These are phyloP conservation scores for Copidosoma floridanum DNA, from an alignment of 1,140 invertebrate species.

Conservation along the genomic window DNA sequence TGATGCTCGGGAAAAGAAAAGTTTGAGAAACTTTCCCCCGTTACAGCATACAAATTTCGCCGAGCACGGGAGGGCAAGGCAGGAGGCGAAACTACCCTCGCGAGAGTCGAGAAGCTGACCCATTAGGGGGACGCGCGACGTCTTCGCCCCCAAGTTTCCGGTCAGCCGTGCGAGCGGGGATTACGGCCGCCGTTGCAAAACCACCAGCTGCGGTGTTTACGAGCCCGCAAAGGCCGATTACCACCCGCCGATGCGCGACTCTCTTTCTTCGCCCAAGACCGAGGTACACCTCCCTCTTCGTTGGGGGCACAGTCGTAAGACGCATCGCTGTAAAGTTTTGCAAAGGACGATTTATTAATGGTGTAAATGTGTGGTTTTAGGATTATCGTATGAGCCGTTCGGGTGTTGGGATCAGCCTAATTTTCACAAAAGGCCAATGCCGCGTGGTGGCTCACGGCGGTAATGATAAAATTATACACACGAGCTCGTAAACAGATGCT, in stretches of 20 bases:
- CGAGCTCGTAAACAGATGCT: conserved; percentile 3
- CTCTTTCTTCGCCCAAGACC: too few relatives aligned
- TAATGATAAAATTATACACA: conserved; percentile 21
- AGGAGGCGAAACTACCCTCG: conserved; percentile 29
- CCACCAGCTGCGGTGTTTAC: conserved; percentile 42
- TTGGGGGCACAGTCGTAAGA: too few relatives aligned
- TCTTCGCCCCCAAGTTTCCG: conserved; percentile 33
- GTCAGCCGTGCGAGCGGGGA: conserved; percentile 36
- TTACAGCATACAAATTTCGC: background rate
- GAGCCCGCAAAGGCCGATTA: conserved; percentile 47
- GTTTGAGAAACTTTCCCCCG: too few relatives aligned
- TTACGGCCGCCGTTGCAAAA: too few relatives aligned
- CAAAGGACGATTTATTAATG: too few relatives aligned
- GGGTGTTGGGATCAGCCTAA: too few relatives aligned
- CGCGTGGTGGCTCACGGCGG: too few relatives aligned
- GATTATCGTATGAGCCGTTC: too few relatives aligned
- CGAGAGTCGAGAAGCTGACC: conserved; percentile 41
- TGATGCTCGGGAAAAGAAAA: too few relatives aligned
- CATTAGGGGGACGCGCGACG: conserved; percentile 34
- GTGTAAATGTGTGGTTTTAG: too few relatives aligned
- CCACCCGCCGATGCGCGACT: conserved; percentile 22
- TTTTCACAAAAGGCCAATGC: background rate
- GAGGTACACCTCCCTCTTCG: too few relatives aligned
- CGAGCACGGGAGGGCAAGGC: background rate
- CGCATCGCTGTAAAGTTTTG: too few relatives aligned